Evolutionary conservation across 2,888 invertebrate genomes (phyloP).

Genomic region (Synanthedon tipuliformis): DNA sequence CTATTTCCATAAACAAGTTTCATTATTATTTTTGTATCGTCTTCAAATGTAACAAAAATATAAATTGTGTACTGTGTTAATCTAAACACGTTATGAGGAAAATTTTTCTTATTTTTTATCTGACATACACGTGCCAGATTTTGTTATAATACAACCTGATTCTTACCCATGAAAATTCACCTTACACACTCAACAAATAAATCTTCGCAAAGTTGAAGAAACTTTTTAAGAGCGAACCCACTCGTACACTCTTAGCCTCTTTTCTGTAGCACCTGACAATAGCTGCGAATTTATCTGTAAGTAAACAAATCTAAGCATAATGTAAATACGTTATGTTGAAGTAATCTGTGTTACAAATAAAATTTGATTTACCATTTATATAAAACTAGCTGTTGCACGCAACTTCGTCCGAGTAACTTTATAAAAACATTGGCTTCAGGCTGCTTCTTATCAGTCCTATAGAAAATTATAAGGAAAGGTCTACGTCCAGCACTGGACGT

Average conservation of each 20-base stretch:
- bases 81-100: background rate
- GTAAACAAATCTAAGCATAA: conserved; percentile 15
- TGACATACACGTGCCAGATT: background rate
- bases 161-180: background rate
- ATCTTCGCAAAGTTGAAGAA: conserved; percentile 18
- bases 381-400: background rate
- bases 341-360: background rate
- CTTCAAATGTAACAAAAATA: no score
- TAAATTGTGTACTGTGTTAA: no score
- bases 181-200: conserved; percentile 8
- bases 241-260: conserved; percentile 20
- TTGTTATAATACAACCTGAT: background rate
- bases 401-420: no score
- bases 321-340: background rate
- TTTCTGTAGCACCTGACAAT: conserved; percentile 33
- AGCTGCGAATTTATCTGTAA: conserved; percentile 24
- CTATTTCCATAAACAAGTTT: no score
- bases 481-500: no score
- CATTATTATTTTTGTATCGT: no score
- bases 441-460: no score
- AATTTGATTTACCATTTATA: background rate
- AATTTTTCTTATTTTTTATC: background rate
- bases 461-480: no score
- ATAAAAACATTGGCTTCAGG: no score
- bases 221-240: conserved; percentile 23